These are phyloP conservation scores for Drosophila pseudotakahashii DNA, from an alignment of 2,888 invertebrate species.

Conservation along the genomic window DNA sequence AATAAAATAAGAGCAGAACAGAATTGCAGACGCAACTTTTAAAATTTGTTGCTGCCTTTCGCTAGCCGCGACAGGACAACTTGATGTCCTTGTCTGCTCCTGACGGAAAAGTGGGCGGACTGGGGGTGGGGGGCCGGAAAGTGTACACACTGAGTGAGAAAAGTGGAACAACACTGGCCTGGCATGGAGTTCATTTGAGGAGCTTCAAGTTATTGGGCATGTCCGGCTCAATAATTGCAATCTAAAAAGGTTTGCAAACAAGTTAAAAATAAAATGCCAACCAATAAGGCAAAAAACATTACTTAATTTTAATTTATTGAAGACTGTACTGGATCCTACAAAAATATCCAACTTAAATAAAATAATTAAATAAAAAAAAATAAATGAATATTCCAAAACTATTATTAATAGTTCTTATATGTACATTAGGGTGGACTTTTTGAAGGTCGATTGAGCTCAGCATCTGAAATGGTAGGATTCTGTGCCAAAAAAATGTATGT, in stretches of 20 bases:
- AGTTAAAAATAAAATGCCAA: too few relatives aligned
- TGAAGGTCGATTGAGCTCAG: too few relatives aligned
- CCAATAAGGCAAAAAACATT: neutral
- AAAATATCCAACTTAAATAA: too few relatives aligned
- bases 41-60: constrained; percentile 35
- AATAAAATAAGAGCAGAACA: constrained; percentile 34
- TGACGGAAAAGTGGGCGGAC: constrained; percentile 18
- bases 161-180: constrained; percentile 33
- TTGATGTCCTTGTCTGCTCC: constrained; percentile 42
- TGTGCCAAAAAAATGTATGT: too few relatives aligned
- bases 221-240: constrained; percentile 6
- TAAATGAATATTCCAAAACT: too few relatives aligned
- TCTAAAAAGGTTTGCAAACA: neutral
- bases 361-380: too few relatives aligned
- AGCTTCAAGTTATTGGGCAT: neutral
- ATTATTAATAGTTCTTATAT: too few relatives aligned
- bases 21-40: constrained; percentile 45
- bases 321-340: neutral
- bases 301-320: neutral
- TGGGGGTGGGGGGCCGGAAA: neutral
- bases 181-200: constrained; percentile 20
- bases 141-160: constrained; percentile 23
- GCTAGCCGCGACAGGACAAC: constrained; percentile 50
- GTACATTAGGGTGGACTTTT: too few relatives aligned
- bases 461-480: too few relatives aligned